A percentile compares a stretch with the other conserved stretches of the same genome.
Evolutionary conservation across 1,140 invertebrate species (phyloP).

Genomic region (Hermatobates lingyangjiaoensis): DNA sequence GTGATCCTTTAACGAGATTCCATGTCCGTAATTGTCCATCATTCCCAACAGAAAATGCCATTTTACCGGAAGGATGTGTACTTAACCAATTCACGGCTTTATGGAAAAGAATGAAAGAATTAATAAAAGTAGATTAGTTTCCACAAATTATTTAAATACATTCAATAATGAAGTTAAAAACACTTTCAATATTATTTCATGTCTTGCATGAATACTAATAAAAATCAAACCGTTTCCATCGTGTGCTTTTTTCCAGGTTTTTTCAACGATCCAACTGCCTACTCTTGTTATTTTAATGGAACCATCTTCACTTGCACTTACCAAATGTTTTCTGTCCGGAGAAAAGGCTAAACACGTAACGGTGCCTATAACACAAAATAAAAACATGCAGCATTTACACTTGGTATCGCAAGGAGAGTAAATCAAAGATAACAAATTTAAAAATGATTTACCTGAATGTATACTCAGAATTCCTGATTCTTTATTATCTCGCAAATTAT

Average conservation of each 20-base stretch:
- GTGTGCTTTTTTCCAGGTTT: constrained; percentile 52
- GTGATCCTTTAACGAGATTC: constrained; percentile 81
- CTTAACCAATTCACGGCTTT: constrained; percentile 41
- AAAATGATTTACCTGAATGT: constrained; percentile 40
- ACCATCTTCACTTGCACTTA: constrained; percentile 70
- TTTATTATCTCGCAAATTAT: constrained; percentile 55
- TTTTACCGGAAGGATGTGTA: constrained; percentile 74
- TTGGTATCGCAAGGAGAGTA: not conserved
- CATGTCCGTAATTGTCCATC: constrained; percentile 74
- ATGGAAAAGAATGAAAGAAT: too few species aligned
- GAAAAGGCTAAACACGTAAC: constrained; percentile 59
- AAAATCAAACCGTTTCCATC: constrained; percentile 27
- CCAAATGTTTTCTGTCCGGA: constrained; percentile 48
- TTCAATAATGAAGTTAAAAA: too few species aligned
- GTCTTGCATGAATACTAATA: not conserved
- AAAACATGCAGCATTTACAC: constrained; percentile 1
- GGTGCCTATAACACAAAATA: constrained; percentile 29
- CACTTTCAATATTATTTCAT: too few species aligned
- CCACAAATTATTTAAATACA: too few species aligned
- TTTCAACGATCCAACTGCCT: constrained; percentile 68
- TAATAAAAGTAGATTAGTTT: too few species aligned
- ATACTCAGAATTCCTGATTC: constrained; percentile 61
- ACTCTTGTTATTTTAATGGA: constrained; percentile 58
- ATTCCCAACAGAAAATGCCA: constrained; percentile 66
- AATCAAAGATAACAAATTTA: not conserved